phyloP scores from a whole-genome alignment of 2,888 invertebrate genomes.

The Drosophila quinaria region DNA sequence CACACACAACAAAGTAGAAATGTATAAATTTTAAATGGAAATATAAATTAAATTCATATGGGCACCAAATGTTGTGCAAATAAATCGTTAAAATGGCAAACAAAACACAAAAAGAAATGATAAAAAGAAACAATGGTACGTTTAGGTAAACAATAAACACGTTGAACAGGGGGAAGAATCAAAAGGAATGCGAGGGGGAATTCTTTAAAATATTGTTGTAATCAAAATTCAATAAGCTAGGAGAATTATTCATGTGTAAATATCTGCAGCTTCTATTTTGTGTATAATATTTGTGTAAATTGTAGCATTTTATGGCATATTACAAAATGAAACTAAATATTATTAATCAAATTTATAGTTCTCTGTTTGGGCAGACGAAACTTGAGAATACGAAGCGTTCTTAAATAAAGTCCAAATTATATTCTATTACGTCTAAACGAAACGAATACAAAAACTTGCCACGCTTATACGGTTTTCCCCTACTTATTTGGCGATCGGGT shows the following conservation, averaged over 20 bases:
- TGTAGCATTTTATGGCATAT: slow-evolving; percentile 26
- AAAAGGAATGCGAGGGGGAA: neutral
- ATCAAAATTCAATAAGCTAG: slow-evolving; percentile 67
- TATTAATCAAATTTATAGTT: slow-evolving; percentile 26
- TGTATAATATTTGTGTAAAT: slow-evolving; percentile 30
- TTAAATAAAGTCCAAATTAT: slow-evolving; percentile 2
- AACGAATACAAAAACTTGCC: slow-evolving; percentile 7
- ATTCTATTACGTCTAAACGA: slow-evolving; percentile 17
- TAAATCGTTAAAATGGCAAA: slow-evolving; percentile 78
- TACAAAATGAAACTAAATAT: slow-evolving; percentile 8
- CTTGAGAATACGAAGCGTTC: neutral
- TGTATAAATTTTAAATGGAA: slow-evolving; percentile 76
- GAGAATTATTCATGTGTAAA: slow-evolving; percentile 43
- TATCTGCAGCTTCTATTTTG: slow-evolving; percentile 23
- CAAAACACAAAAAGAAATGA: slow-evolving; percentile 56
- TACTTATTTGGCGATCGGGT: slow-evolving; percentile 30
- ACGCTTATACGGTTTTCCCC: slow-evolving; percentile 47
- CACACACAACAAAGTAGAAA: slow-evolving; percentile 46
- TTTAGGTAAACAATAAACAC: slow-evolving; percentile 24
- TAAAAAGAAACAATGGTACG: slow-evolving; percentile 19
- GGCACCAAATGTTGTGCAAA: slow-evolving; percentile 78
- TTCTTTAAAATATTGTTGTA: slow-evolving; percentile 54
- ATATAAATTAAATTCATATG: slow-evolving; percentile 81
- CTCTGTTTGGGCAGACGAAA: slow-evolving; percentile 1
- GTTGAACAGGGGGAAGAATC: neutral